Conservation (phyloP, 1,140 invertebrate species). For the Heterodera carotae region DNA sequence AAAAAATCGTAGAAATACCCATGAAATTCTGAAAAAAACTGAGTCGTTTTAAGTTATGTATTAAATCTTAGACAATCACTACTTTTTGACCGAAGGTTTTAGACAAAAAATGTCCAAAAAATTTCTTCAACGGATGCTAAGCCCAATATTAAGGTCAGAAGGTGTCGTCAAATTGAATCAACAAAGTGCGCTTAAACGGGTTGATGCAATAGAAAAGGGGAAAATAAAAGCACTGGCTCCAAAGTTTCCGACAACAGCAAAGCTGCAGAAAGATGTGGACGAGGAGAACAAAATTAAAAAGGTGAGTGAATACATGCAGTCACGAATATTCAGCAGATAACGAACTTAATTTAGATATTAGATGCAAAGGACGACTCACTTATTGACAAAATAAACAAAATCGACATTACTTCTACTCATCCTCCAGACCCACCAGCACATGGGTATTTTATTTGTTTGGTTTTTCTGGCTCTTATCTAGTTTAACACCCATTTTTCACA, state of each 20-base stretch:
- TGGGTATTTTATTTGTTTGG: too few species aligned
- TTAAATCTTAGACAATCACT: too few species aligned
- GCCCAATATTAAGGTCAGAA: conserved; percentile 5
- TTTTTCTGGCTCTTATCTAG: too few species aligned
- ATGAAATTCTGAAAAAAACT: too few species aligned
- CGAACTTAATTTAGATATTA: conserved; percentile 55
- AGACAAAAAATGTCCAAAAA: conserved; percentile 23
- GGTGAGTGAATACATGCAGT: conserved; percentile 24
- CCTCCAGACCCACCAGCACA: conserved; percentile 34
- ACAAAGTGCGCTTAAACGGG: conserved; percentile 16
- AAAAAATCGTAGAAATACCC: too few species aligned
- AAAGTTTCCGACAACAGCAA: conserved; percentile 37
- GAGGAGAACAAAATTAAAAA: conserved; percentile 33
- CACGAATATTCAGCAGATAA: too few species aligned
- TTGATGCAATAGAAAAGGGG: conserved; percentile 33
- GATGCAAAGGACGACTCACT: conserved; percentile 45
- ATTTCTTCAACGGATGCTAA: conserved; percentile 8
- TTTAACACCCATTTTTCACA: too few species aligned
- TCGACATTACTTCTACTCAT: conserved; percentile 48
- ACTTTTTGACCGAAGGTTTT: too few species aligned
- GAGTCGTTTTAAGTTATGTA: too few species aligned
- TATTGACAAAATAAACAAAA: conserved; percentile 51
- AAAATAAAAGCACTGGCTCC: conserved; percentile 33
- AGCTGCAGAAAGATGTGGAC: conserved; percentile 29
- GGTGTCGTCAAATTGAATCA: conserved; percentile 6